A percentile compares a stretch with the other conserved stretches of the same genome.
These are phyloP conservation scores for Drosophila pectinifera DNA, from an alignment of 1,140 invertebrate species.

Conservation along the genomic window DNA sequence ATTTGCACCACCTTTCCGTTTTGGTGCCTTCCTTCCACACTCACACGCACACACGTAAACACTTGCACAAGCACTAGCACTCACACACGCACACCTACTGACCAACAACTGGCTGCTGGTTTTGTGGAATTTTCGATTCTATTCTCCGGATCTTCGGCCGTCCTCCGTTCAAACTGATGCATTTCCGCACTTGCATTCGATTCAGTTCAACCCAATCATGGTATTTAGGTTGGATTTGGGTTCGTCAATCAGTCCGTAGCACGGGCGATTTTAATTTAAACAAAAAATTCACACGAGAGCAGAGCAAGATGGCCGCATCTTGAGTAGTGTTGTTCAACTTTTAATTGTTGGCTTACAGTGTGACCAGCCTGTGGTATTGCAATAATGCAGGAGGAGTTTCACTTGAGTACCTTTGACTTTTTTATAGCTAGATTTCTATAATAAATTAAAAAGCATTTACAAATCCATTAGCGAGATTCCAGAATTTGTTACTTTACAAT, in stretches of 20 bases:
- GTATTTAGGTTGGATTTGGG: slow-evolving; percentile 1
- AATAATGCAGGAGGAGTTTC: background rate
- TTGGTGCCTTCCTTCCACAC: slow-evolving; percentile 24
- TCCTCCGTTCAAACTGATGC: slow-evolving; percentile 26
- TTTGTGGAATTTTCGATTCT: slow-evolving; percentile 76
- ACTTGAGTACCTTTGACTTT: too few species aligned
- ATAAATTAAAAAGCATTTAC: too few species aligned
- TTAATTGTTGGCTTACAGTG: slow-evolving; percentile 3
- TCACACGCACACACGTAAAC: slow-evolving; percentile 30
- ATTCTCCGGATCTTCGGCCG: slow-evolving; percentile 22
- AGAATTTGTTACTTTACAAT: too few species aligned
- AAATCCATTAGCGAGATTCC: too few species aligned
- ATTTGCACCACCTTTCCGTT: slow-evolving; percentile 56
- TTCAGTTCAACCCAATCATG: slow-evolving; percentile 29
- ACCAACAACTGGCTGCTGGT: slow-evolving; percentile 70
- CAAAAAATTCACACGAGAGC: slow-evolving; percentile 52
- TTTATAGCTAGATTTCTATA: slow-evolving; percentile 8
- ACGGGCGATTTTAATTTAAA: slow-evolving; percentile 32
- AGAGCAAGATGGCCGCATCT: slow-evolving; percentile 42
- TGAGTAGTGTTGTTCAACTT: slow-evolving; percentile 30
- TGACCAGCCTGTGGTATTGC: background rate
- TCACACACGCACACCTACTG: slow-evolving; percentile 39
- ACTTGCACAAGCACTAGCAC: slow-evolving; percentile 56
- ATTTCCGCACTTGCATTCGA: slow-evolving; percentile 40
- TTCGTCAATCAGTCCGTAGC: slow-evolving; percentile 23